Conservation (phyloP, 2,113 vertebrate genomes). For the Barnardius zonarius region DNA sequence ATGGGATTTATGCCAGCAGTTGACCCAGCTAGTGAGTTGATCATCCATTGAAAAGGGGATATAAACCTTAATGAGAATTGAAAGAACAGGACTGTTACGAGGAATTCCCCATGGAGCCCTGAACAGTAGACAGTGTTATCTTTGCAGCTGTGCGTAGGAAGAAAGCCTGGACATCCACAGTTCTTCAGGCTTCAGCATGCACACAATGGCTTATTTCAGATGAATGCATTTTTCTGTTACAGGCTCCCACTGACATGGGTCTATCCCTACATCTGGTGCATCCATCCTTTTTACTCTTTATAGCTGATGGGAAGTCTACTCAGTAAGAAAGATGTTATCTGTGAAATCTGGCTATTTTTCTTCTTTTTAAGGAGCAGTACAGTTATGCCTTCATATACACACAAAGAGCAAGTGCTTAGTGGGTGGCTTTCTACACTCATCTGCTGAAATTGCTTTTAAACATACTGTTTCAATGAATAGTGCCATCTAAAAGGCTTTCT, state of each 20-base stretch:
- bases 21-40: conserved; percentile 14
- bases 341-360: not conserved
- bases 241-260: not conserved
- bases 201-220: conserved; percentile 49
- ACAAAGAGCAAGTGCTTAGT: not conserved
- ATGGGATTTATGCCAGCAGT: conserved; percentile 31
- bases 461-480: not conserved
- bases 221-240: conserved; percentile 14
- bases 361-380: not conserved
- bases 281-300: conserved; percentile 13
- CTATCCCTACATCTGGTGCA: not conserved
- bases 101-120: conserved; percentile 21
- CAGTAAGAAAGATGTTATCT: conserved; percentile 27
- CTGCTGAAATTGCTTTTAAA: conserved; percentile 9
- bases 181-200: not conserved
- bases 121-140: conserved; percentile 56
- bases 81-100: conserved; percentile 2
- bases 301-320: not conserved
- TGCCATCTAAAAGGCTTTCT: not conserved
- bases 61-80: conserved; percentile 45
- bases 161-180: conserved; percentile 16
- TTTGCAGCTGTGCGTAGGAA: conserved; percentile 62
- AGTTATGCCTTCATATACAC: not conserved
- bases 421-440: not conserved
- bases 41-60: not conserved